Evolutionary conservation across 2,888 invertebrate genomes (phyloP).

Genomic region (Cacoxenus indagator): DNA sequence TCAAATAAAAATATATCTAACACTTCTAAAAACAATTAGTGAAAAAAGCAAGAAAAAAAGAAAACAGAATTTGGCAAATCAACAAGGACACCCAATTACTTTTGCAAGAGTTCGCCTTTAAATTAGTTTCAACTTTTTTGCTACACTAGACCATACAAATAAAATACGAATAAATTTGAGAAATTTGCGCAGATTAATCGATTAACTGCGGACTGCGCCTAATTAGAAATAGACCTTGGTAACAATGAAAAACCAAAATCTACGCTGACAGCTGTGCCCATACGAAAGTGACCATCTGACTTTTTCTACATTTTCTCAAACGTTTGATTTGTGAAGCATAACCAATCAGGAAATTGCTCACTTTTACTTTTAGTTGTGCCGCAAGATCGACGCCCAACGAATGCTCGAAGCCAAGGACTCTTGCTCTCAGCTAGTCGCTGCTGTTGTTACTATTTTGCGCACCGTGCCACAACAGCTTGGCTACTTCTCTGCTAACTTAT

Average conservation of each 20-base stretch:
- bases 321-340: constrained; percentile 48
- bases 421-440: constrained; percentile 28
- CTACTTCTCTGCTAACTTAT: constrained; percentile 48
- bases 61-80: not conserved
- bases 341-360: constrained; percentile 57
- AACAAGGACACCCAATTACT: no score
- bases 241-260: not conserved
- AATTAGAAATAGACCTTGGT: constrained; percentile 41
- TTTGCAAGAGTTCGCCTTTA: not conserved
- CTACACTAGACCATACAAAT: not conserved
- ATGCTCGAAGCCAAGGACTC: not conserved
- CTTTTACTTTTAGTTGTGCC: constrained; percentile 50
- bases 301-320: not conserved
- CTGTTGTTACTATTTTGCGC: no score
- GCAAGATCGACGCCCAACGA: not conserved
- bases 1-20: not conserved
- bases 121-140: not conserved
- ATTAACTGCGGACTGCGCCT: constrained; percentile 47
- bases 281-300: constrained; percentile 43
- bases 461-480: constrained; percentile 38
- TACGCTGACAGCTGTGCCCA: not conserved
- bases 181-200: constrained; percentile 48
- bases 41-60: not conserved
- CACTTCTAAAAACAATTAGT: not conserved
- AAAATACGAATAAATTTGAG: constrained; percentile 26